Base-by-base conservation (phyloP, 2,888 invertebrate species). In the Aethes cnicana region DNA sequence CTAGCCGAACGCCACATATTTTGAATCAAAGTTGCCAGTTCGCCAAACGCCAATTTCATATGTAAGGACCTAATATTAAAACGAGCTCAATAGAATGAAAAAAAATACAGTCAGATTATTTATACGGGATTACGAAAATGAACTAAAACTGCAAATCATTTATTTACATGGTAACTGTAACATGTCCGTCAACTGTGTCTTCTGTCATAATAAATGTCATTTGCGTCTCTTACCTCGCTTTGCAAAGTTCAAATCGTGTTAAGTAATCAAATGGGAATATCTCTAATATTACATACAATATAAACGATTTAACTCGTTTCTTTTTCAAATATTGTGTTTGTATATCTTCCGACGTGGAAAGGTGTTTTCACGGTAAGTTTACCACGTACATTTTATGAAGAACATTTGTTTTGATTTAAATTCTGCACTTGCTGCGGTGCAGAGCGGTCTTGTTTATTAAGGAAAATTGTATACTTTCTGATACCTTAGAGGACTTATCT, bases 221-320 rank as follows among this genome's bases (percentile, higher is more conserved):
- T 43, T 37, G 35, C 36, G 30, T 43, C 23, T 36, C 43, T 50
- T 50, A 37, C 50, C 49, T 44, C 43, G 36, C 28, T 44, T 50
- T 50, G 43, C 37, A 32, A 50, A 50, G 50, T 44, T 50, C 50
- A 44, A 50, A 50, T 23, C 23, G 50, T 50, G 50, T 50, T 50
- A 36, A 50, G 50, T 50, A 50, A 50, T 44, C 43, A 32, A 30
- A 23, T 6, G 14, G 37, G 32, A 43, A 36, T 44, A 36, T 37
- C n/a, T 30, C 43, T 36, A 44, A 37, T 37, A 37, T 50, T 23
- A 18, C 30, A 30, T 37, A 14, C 14, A 30, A 44, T 17, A 50
- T 9, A 25, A 32, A 23, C 43, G 28, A 44, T 36, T 47, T 17
- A 8, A 30, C 21, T 30, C 17, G 17, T 50, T 23, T 14, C 20